Percentiles rank a stretch among this genome's conserved stretches.
Evolutionary conservation across 2,888 invertebrate species (phyloP).

Genomic region (Erebia ligea): DNA sequence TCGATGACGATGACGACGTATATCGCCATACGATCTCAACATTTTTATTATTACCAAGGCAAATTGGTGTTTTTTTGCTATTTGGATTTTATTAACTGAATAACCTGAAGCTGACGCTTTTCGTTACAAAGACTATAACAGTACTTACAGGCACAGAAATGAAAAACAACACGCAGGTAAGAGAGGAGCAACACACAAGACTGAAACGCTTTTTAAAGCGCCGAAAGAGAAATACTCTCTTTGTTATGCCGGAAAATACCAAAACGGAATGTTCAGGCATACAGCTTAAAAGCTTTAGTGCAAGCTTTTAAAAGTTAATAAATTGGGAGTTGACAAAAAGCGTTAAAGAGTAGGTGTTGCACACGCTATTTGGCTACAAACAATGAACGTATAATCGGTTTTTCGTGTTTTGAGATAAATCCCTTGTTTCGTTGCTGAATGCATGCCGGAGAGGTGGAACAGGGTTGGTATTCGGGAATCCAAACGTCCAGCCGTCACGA

Average conservation of each 20-base stretch:
- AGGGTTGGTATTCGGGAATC: conserved; percentile 54
- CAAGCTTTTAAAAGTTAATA: conserved; percentile 70
- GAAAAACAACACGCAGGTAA: conserved; percentile 15
- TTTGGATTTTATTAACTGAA: background rate
- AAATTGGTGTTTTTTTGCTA: background rate
- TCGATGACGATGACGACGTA: too few relatives aligned
- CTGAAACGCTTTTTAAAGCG: conserved; percentile 35
- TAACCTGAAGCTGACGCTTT: background rate
- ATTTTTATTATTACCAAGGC: background rate
- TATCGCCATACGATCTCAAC: too few relatives aligned
- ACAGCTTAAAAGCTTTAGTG: conserved; percentile 57
- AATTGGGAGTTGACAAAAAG: conserved; percentile 64
- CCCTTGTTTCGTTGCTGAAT: conserved; percentile 58
- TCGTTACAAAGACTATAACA: background rate
- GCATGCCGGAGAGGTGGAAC: conserved; percentile 41
- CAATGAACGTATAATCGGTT: conserved; percentile 72
- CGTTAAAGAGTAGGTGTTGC: conserved; percentile 61
- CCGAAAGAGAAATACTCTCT: conserved; percentile 37
- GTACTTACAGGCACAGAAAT: background rate
- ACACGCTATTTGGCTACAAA: conserved; percentile 63
- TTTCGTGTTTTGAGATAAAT: conserved; percentile 73
- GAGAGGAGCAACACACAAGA: conserved; percentile 31
- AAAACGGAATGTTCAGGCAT: conserved; percentile 45
- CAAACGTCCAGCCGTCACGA: conserved; percentile 65
- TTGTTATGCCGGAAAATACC: conserved; percentile 41